These are phyloP conservation scores for Patella pellucida DNA, from an alignment of 2,888 invertebrate genomes.

Conservation along the genomic window DNA sequence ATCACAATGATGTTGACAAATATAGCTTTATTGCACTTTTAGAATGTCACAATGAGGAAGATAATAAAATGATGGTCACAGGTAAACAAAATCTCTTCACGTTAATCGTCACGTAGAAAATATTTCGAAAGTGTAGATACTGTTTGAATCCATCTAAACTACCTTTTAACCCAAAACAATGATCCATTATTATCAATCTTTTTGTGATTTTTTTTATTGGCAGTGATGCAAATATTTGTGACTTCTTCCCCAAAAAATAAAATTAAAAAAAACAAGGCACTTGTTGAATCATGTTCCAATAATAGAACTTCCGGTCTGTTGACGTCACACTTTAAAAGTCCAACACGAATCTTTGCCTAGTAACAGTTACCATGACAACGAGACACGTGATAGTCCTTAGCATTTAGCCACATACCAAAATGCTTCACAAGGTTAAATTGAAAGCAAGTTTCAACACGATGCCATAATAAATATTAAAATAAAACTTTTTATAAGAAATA, in stretches of 20 bases:
- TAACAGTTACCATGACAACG: not conserved
- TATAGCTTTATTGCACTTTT: too few species aligned
- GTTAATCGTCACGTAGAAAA: too few species aligned
- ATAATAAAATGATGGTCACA: too few species aligned
- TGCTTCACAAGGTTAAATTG: constrained; percentile 11
- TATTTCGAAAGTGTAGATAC: too few species aligned
- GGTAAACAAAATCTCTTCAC: too few species aligned
- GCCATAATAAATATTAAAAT: constrained; percentile 24
- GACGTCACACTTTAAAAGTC: constrained; percentile 1
- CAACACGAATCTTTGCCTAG: not conserved
- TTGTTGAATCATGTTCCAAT: constrained; percentile 10
- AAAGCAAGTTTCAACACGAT: constrained; percentile 25
- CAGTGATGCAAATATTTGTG: not conserved
- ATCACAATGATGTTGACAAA: not conserved
- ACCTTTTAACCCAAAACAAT: too few species aligned
- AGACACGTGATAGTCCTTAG: constrained; percentile 1
- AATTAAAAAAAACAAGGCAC: constrained; percentile 2
- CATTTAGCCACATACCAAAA: constrained; percentile 7
- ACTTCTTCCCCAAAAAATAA: not conserved
- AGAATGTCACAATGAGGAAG: too few species aligned
- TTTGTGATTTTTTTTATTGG: too few species aligned
- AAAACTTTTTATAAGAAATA: constrained; percentile 17
- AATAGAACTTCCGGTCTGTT: not conserved
- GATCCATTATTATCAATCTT: too few species aligned
- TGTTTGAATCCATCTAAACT: too few species aligned